phyloP scores from a whole-genome alignment of 1,140 invertebrate genomes.

The Ceratina australensis region DNA sequence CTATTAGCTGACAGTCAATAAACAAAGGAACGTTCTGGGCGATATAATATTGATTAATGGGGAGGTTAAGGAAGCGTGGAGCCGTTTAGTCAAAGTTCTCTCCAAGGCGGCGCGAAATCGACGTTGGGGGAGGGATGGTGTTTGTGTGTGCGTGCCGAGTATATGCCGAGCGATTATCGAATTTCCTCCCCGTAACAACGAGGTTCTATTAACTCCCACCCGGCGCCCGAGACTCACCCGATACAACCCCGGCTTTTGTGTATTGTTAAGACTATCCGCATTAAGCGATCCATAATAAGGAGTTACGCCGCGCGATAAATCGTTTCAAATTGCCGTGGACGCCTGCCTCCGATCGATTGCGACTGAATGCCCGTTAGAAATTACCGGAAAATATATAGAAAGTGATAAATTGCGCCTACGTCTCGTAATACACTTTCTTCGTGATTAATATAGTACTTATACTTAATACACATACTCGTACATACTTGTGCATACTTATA shows the following conservation, averaged over 20 bases:
- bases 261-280: constrained; percentile 79
- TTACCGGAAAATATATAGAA: constrained; percentile 1
- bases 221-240: constrained; percentile 71
- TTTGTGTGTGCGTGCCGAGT: constrained; percentile 66
- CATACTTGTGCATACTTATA: no score
- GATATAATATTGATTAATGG: constrained; percentile 81
- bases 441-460: no score
- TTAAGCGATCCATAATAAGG: constrained; percentile 77
- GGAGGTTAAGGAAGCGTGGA: constrained; percentile 80
- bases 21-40: constrained; percentile 79
- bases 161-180: constrained; percentile 80
- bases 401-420: background rate
- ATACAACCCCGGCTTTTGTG: constrained; percentile 77
- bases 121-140: background rate
- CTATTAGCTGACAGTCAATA: constrained; percentile 79
- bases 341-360: constrained; percentile 30
- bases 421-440: no score
- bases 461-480: no score
- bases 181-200: constrained; percentile 80
- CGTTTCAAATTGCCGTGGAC: constrained; percentile 73
- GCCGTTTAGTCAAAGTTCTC: constrained; percentile 80
- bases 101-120: constrained; percentile 68
- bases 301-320: constrained; percentile 77
- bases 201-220: constrained; percentile 80
- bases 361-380: constrained; percentile 2